phyloP scores from a whole-genome alignment of 1,140 invertebrate genomes.

The Drosophila lacertosa region DNA sequence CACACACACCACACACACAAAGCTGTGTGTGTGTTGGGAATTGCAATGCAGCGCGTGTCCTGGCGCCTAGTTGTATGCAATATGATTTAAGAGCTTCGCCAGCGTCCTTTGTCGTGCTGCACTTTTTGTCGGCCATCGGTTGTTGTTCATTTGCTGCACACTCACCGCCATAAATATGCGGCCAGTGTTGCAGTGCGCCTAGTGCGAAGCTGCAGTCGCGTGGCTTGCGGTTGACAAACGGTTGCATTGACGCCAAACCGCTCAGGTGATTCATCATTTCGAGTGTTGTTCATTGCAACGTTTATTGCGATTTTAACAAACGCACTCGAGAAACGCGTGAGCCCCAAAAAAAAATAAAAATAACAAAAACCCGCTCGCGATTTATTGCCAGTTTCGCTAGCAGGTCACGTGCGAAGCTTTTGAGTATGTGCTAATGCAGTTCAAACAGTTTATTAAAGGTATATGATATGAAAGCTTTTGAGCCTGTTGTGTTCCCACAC shows the following conservation, averaged over 20 bases:
- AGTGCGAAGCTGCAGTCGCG: constrained; percentile 49
- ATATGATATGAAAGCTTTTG: background rate
- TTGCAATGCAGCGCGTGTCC: constrained; percentile 55
- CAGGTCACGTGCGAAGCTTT: constrained; percentile 2
- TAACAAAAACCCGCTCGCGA: constrained; percentile 11
- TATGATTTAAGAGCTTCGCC: constrained; percentile 72
- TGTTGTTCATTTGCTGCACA: constrained; percentile 66
- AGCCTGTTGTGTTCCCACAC: background rate
- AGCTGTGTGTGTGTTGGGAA: constrained; percentile 13
- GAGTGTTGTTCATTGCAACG: constrained; percentile 83
- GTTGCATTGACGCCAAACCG: constrained; percentile 72
- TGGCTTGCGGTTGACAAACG: constrained; percentile 76
- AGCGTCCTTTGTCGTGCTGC: constrained; percentile 51
- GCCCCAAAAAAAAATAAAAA: background rate
- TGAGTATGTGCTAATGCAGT: background rate
- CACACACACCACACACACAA: no score
- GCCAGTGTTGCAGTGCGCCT: constrained; percentile 50
- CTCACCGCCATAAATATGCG: constrained; percentile 57
- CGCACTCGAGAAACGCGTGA: constrained; percentile 65
- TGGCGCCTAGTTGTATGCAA: constrained; percentile 74
- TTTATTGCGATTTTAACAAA: constrained; percentile 83
- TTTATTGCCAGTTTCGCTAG: background rate
- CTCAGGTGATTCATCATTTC: constrained; percentile 83
- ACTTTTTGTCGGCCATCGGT: constrained; percentile 66
- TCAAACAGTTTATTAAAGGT: background rate